Evolutionary conservation across 2,113 vertebrate species (phyloP).

Genomic region (Stegastes partitus): DNA sequence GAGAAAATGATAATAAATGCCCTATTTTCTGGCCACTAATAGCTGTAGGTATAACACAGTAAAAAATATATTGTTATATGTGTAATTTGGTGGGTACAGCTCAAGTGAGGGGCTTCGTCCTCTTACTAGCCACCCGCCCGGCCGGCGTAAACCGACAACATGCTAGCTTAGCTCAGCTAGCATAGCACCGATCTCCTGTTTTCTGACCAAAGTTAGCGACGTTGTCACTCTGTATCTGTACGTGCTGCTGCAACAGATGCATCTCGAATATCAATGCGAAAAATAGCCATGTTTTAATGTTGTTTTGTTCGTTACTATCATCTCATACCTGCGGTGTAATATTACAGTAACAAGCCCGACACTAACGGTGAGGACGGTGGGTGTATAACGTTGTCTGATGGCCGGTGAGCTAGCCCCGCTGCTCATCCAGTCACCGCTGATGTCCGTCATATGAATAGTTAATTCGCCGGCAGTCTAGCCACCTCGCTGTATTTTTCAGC

Average conservation of each 20-base stretch:
- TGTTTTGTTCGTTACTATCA: neutral
- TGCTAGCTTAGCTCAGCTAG: slow-evolving; percentile 64
- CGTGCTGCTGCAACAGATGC: neutral
- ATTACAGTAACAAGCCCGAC: neutral
- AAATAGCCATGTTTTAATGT: fast-evolving
- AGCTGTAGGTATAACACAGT: neutral
- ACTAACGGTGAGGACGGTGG: neutral
- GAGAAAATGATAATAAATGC: slow-evolving; percentile 14
- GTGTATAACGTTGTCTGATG: neutral
- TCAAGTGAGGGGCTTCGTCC: neutral
- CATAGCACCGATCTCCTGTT: slow-evolving; percentile 30
- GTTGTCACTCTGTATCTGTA: neutral
- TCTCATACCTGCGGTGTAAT: neutral
- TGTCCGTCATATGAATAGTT: slow-evolving; percentile 60
- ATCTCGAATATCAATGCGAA: neutral
- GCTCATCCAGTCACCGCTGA: slow-evolving; percentile 6
- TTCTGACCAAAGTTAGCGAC: slow-evolving; percentile 4
- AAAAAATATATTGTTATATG: too few relatives aligned
- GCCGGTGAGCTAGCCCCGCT: slow-evolving; percentile 7
- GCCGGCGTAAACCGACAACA: neutral
- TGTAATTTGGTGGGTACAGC: fast-evolving
- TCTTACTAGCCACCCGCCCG: neutral
- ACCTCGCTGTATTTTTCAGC: slow-evolving; percentile 25
- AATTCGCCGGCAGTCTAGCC: slow-evolving; percentile 32
- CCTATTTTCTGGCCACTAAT: neutral